Base-by-base conservation (phyloP, 64 coral and sea anemone species). In the Platygyra sinensis region DNA sequence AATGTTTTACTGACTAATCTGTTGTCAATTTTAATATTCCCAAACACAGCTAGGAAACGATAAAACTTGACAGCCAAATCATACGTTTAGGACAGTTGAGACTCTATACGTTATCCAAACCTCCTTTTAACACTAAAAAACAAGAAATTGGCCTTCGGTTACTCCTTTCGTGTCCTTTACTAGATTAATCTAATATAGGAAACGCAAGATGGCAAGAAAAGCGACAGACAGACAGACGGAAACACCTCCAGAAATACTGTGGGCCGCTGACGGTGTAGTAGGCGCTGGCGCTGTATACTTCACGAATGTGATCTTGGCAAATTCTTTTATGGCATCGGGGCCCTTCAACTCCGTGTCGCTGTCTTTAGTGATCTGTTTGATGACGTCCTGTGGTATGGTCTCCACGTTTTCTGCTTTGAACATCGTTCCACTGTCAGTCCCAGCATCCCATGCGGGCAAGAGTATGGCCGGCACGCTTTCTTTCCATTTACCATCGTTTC, bases 391-490 rank as follows among this genome's bases (percentile, higher is more conserved):
- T 0, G 91, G 91, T 14, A 13, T 87, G 14, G 83, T 93, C 18
- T 42, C 11, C 16, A 19, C 13, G 67, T 87, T 27, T 1, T 2
- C 8, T 27, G 61, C 52, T 13, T 0, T 2, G 60, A 87, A 93
- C 0, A 17, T 61, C 7, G 19, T 62, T 79, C 82, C 90, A 63
- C 38, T 87, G 16, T 93, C 91, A 20, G 91, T 87, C 59, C 91
- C 91, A 10, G 91, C 73, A 80, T 93, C 91, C 46, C 67, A 93
- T 6, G 75, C 72, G 9, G 36, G 52, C 27, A 87, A 62, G n/a
- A 67, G n/a, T 24, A 30, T 69, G 15, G 19, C 54, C 10, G 54
- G 52, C 17, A 39, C 76, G 15, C 29, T 59, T 1, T 87, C 29
- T 25, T 52, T 51, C 91, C 91, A 93, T 60, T 91, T 10, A 30